Conservation (phyloP, 2,113 vertebrate genomes). For the Tringa solitaria region DNA sequence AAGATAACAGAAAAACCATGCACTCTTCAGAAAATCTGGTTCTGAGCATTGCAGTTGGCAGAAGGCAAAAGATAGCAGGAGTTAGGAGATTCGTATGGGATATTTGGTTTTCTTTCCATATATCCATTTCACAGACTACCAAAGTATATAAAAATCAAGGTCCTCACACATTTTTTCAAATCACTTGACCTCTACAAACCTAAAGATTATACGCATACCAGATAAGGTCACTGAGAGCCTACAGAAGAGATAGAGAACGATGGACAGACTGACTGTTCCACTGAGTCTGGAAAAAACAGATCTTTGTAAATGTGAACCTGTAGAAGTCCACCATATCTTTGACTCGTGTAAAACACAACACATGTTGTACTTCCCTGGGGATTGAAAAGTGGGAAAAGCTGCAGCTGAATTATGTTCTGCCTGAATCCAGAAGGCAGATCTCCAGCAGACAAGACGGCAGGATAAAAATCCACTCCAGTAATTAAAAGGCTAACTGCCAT, state of each 20-base stretch:
- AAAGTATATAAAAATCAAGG: background rate
- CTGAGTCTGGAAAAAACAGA: background rate
- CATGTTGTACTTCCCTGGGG: too few species aligned
- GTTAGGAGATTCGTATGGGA: background rate
- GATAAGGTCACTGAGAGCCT: background rate
- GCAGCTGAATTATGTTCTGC: background rate
- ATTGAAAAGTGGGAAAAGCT: background rate
- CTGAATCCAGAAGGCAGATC: background rate
- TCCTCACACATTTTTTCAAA: background rate
- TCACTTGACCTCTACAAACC: background rate
- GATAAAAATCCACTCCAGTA: background rate
- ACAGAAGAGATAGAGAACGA: background rate
- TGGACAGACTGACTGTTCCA: background rate
- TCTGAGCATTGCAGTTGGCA: background rate
- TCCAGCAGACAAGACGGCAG: background rate
- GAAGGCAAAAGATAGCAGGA: background rate
- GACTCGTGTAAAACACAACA: background rate
- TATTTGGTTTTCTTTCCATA: background rate
- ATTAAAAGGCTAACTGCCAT: background rate
- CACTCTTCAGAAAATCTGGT: background rate
- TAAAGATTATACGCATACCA: background rate
- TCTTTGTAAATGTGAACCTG: rapidly evolving
- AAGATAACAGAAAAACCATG: background rate
- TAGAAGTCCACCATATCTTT: background rate
- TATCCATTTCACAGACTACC: background rate